These are phyloP conservation scores for Seriola rivoliana DNA, from an alignment of 2,113 vertebrate species.

Conservation along the genomic window DNA sequence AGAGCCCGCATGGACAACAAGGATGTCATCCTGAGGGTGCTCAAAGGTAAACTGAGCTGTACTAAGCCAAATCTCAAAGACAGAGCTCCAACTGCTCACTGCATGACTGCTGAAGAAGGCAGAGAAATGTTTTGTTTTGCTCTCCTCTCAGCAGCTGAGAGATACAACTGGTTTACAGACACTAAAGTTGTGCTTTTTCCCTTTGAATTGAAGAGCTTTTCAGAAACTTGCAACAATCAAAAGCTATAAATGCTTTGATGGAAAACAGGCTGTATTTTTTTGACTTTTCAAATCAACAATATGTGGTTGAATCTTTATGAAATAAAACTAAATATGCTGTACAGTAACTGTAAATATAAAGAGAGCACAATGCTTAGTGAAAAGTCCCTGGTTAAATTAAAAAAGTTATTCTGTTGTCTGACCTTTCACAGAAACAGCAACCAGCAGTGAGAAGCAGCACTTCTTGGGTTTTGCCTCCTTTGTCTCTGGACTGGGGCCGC, in stretches of 20 bases:
- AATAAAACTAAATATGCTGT: no score
- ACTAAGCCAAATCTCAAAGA: neutral
- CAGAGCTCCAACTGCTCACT: no score
- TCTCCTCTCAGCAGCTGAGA: no score
- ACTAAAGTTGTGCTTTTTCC: no score
- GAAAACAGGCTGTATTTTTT: neutral
- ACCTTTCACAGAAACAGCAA: constrained; percentile 70
- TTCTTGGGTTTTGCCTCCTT: constrained; percentile 83
- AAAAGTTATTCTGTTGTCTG: neutral
- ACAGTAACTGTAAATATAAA: no score
- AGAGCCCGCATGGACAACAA: constrained; percentile 76
- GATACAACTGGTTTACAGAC: neutral
- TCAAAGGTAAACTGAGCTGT: constrained; percentile 73
- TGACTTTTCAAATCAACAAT: neutral
- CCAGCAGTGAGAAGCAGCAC: constrained; percentile 61
- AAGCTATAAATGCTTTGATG: neutral
- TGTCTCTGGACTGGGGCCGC: constrained; percentile 76
- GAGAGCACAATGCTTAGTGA: neutral
- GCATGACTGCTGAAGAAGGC: no score
- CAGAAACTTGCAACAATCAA: neutral
- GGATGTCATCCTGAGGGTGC: constrained; percentile 74
- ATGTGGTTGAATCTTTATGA: neutral
- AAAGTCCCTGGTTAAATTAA: neutral
- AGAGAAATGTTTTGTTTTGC: no score
- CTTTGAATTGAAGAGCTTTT: no score